Evolutionary conservation across 2,113 vertebrate genomes (phyloP).

Genomic region (Ceyx cyanopectus): DNA sequence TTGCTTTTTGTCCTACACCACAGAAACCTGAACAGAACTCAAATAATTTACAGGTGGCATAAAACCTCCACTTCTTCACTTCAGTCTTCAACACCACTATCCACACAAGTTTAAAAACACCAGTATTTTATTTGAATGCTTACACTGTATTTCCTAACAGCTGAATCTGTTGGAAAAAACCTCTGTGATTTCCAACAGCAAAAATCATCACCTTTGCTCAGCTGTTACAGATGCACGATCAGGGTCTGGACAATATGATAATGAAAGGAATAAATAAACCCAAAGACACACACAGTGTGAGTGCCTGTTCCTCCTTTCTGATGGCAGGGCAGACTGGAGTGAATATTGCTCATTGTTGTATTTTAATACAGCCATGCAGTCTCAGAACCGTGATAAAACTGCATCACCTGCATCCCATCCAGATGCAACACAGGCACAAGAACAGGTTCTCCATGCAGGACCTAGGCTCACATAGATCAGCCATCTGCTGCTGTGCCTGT

Average conservation of each 20-base stretch:
- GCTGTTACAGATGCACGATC: not conserved
- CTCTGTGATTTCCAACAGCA: not conserved
- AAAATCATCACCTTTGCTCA: not conserved
- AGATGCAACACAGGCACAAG: not conserved
- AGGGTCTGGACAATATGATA: not conserved
- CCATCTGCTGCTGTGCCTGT: not conserved
- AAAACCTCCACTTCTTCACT: not conserved
- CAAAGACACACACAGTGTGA: not conserved
- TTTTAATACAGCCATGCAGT: not conserved
- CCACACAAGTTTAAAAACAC: accelerated
- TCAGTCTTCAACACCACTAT: not conserved
- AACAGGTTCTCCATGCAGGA: not conserved
- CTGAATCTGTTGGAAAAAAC: not conserved
- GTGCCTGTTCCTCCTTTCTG: not conserved
- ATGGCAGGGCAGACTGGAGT: not conserved
- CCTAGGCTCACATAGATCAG: not conserved
- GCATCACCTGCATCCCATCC: accelerated
- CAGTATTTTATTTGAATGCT: not conserved
- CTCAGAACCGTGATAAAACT: not conserved
- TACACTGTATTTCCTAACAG: not conserved
- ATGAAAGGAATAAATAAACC: not conserved
- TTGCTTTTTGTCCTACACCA: not conserved
- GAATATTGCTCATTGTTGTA: not conserved
- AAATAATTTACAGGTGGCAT: not conserved
- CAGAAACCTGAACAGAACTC: accelerated